These are phyloP conservation scores for Thunnus maccoyii DNA, from an alignment of 2,113 vertebrate genomes.

Conservation along the genomic window DNA sequence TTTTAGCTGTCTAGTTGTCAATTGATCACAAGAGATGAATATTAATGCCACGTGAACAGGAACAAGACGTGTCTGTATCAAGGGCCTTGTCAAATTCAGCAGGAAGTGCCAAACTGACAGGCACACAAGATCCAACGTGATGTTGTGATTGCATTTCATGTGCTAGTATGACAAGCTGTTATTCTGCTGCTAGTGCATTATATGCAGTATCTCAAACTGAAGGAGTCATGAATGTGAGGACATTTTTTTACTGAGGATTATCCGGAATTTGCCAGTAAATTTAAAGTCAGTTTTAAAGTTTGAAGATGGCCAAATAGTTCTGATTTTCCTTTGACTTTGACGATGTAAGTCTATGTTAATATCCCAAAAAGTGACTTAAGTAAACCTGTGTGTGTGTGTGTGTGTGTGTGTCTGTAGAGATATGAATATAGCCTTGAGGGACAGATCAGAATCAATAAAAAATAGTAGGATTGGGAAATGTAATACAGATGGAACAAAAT, in stretches of 20 bases:
- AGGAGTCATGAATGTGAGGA: no score
- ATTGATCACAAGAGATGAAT: constrained; percentile 22
- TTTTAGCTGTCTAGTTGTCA: constrained; percentile 31
- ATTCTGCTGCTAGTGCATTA: neutral
- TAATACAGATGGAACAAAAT: neutral
- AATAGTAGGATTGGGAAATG: neutral
- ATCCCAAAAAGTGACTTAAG: no score
- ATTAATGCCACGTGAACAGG: constrained; percentile 9
- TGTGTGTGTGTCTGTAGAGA: neutral
- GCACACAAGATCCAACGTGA: neutral
- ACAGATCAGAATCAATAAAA: neutral
- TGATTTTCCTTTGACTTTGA: neutral
- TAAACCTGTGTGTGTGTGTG: neutral
- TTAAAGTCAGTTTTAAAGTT: neutral
- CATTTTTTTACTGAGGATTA: neutral
- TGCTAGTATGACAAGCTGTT: neutral
- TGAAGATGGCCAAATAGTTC: no score
- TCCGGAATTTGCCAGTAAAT: neutral
- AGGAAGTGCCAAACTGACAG: constrained; percentile 11
- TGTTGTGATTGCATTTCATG: neutral
- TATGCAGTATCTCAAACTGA: neutral
- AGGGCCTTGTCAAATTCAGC: neutral
- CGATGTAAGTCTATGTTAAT: neutral
- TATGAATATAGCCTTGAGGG: neutral
- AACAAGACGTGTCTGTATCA: constrained; percentile 13